Evolutionary conservation across 2,888 invertebrate species (phyloP), one percentile per base, ranked within the genome.

Genomic region (Eumacrocentrus americanus): DNA sequence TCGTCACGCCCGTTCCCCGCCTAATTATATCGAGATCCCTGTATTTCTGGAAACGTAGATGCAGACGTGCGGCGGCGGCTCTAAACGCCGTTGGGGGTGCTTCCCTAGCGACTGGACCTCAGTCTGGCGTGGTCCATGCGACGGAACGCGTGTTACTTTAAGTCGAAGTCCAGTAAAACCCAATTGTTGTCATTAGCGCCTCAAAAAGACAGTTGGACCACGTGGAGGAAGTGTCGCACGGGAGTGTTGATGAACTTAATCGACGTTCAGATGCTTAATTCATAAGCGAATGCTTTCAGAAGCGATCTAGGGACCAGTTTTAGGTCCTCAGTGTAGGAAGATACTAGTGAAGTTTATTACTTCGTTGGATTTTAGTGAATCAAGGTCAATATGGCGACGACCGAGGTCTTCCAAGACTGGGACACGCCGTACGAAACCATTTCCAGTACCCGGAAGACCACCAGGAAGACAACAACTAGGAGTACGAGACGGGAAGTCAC

Each of bases 21-120:
- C 79, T 78, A 80, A 79, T 79, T 79, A 79, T 69, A 75, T 69
- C 68, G 73, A 72, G 76, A 75, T 75, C 78, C 76, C 78, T 35
- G 77, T 80, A 80, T 80, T 80, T 80, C 80, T 80, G 80, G 80
- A 80, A 80, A 77, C 75, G n/a, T 35, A 9, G 35, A 35, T 69
- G 68, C 65, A 69, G 69, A 69, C 69, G 73, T 58, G 69, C 63
- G 62, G 62, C 65, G 65, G 68, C 72, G 71, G 65, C 46, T 61
- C 53, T 44, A 46, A 48, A 44, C 54, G 50, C 42, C 61, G 51
- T 63, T 50, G 63, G 60, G 66, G 66, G 63, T 61, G 61, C 20
- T 54, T 44, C 29, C 54, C 68, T 67, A 71, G 72, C 67, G 72
- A 64, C 68, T 64, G 66, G 68, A 68, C 72, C 70, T 78, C 77